These are phyloP conservation scores for Tauraco hartlaubi DNA, from an alignment of 2,797 vertebrate species.

Conservation along the genomic window DNA sequence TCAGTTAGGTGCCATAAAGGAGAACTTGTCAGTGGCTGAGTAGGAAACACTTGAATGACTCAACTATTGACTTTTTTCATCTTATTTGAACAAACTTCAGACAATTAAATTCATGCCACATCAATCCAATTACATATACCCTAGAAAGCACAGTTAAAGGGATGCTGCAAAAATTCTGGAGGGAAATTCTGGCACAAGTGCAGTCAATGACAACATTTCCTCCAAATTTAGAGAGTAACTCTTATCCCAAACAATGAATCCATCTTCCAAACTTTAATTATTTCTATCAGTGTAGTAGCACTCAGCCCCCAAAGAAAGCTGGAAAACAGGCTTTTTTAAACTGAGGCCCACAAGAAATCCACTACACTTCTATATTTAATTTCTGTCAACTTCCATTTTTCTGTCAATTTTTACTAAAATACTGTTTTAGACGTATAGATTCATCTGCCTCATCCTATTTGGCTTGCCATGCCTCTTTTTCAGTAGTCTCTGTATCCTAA, in stretches of 20 bases:
- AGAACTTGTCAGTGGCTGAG: not conserved
- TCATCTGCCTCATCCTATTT: not conserved
- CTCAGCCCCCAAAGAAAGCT: not conserved
- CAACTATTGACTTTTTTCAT: not conserved
- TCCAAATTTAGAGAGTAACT: not conserved
- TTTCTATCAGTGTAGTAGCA: not conserved
- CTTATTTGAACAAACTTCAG: not conserved
- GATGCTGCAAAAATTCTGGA: not conserved
- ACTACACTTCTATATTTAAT: not conserved
- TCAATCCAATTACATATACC: not conserved
- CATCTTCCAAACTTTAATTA: not conserved
- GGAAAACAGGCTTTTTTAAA: not conserved
- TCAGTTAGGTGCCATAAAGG: not conserved
- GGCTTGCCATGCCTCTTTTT: not conserved
- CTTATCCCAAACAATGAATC: not conserved
- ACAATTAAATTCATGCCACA: not conserved
- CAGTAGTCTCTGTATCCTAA: not conserved
- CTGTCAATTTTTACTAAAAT: not conserved
- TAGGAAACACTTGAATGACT: not conserved
- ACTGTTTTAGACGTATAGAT: not conserved
- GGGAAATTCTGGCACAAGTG: not conserved
- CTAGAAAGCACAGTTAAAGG: not conserved
- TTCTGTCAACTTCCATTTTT: not conserved
- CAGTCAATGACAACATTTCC: not conserved
- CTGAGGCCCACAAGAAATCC: not conserved